These are phyloP conservation scores for Lucilia cuprina DNA, from an alignment of 1,140 invertebrate genomes.

Conservation along the genomic window DNA sequence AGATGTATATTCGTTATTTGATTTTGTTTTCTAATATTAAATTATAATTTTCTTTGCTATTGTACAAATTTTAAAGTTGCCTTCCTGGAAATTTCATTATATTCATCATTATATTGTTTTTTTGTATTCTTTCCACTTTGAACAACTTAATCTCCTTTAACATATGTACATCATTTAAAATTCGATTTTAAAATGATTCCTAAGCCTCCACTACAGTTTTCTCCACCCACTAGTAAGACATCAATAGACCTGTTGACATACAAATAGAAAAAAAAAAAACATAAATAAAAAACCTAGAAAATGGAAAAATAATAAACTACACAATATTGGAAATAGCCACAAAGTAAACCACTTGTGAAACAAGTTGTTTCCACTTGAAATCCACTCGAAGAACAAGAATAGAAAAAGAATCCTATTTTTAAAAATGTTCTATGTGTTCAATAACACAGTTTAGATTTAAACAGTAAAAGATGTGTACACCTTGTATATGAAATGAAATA, in stretches of 20 bases:
- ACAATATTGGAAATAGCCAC: constrained; percentile 6
- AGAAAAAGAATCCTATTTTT: background rate
- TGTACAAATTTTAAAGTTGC: background rate
- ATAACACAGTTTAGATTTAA: background rate
- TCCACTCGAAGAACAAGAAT: background rate
- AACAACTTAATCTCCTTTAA: background rate
- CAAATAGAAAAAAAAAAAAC: background rate
- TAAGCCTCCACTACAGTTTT: background rate
- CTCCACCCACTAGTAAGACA: background rate
- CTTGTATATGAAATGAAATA: too few species aligned
- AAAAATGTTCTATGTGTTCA: background rate
- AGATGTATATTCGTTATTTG: too few species aligned
- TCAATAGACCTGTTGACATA: background rate
- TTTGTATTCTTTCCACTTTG: background rate
- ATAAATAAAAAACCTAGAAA: background rate
- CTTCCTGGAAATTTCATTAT: background rate
- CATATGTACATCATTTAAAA: background rate
- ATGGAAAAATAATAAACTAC: constrained; percentile 4
- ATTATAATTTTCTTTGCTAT: too few species aligned
- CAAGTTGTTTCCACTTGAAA: constrained; percentile 14
- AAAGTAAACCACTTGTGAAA: constrained; percentile 11
- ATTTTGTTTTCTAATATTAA: too few species aligned
- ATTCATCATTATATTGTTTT: background rate
- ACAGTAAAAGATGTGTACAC: too few species aligned
- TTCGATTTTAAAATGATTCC: background rate